These are phyloP conservation scores for Odontesthes bonariensis DNA, from an alignment of 2,113 vertebrate species.

Conservation along the genomic window DNA sequence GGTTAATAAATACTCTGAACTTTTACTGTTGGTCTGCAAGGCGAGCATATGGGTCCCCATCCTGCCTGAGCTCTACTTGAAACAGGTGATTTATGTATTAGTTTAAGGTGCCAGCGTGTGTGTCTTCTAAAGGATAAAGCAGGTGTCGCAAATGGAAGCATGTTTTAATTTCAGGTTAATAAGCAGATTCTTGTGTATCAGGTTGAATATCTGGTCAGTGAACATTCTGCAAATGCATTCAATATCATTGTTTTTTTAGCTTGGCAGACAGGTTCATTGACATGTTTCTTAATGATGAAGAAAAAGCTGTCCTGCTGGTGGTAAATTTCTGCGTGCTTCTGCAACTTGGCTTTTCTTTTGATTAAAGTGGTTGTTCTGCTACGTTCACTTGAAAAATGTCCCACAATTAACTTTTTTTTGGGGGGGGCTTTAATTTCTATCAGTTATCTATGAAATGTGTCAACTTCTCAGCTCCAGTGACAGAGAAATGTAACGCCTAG, in stretches of 20 bases:
- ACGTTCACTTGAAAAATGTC: background rate
- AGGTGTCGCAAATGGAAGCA: background rate
- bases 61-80: no score
- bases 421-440: background rate
- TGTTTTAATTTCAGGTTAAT: background rate
- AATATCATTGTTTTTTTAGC: background rate
- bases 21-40: no score
- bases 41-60: no score
- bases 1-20: no score
- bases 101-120: background rate
- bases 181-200: background rate
- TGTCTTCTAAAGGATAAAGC: background rate
- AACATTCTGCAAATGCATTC: background rate
- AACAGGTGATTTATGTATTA: no score
- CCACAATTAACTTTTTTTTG: background rate
- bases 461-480: background rate
- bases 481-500: background rate
- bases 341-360: background rate
- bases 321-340: background rate
- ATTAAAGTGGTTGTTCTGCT: background rate
- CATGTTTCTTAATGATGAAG: conserved; percentile 2
- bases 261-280: background rate
- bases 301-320: background rate
- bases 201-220: background rate
- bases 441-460: conserved; percentile 13